Conservation (phyloP, 2,797 vertebrate genomes). For the Semaprochilodus insignis region DNA sequence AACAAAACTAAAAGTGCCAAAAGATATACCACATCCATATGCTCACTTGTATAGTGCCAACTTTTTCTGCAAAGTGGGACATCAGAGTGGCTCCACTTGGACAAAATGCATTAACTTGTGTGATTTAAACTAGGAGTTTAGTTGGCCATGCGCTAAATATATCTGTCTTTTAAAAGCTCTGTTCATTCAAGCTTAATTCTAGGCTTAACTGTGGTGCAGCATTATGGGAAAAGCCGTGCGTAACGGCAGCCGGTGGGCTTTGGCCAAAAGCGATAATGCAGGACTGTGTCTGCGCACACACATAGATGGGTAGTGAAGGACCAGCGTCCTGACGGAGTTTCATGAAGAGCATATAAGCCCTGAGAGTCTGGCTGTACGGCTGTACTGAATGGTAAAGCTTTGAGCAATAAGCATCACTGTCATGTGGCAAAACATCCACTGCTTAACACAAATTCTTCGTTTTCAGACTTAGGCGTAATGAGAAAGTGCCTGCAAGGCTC, state of each 20-base stretch:
- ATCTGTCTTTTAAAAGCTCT: background rate
- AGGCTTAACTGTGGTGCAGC: background rate
- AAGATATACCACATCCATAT: no score
- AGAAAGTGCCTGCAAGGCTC: no score
- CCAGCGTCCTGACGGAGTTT: background rate
- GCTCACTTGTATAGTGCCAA: no score
- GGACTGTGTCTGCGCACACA: background rate
- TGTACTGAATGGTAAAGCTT: no score
- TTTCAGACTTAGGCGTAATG: no score
- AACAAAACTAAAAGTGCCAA: no score
- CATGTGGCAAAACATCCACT: background rate
- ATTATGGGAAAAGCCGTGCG: background rate
- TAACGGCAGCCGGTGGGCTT: slow-evolving; percentile 1
- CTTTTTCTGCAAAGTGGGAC: no score
- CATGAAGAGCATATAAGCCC: background rate
- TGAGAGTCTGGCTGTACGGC: background rate
- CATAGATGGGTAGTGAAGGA: background rate
- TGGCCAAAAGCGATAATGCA: background rate
- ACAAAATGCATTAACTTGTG: background rate
- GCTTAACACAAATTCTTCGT: background rate
- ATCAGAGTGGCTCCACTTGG: background rate
- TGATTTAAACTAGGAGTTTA: background rate
- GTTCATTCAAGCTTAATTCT: background rate
- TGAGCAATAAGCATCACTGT: no score
- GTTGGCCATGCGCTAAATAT: background rate